Base-by-base conservation (phyloP, 2,888 invertebrate genomes). In the Trissolcus brochymenae region DNA sequence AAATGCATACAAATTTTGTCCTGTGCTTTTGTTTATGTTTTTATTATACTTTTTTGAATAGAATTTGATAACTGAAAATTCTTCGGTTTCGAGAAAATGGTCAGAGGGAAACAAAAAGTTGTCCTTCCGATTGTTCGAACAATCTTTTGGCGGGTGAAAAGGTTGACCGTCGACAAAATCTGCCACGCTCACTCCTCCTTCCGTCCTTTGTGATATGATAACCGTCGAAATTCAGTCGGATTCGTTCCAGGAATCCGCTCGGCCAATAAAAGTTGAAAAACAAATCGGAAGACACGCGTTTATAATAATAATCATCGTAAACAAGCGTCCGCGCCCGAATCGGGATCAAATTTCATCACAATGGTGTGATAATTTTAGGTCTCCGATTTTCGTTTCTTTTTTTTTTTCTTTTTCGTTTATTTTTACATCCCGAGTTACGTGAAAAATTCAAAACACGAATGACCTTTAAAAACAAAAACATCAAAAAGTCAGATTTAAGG, bases 121-220 rank as follows among this genome's bases (percentile, higher is more conserved):
- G 41, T 62, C 61, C 61, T 43, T 64, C 53, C 17, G 9, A n/a
- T 50, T 35, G 35, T 51, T 65, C 25, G 40, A 64, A 64, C 55
- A 55, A n/a, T n/a, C n/a, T 65, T 55, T 65, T 40, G 17, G 25
- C 43, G 16, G 29, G 43, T 29, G 55, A 35, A 65, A 65, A 55
- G 4, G 35, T 35, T 35, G 35, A 40, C 25, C 17, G 40, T n/a
- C 11, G 49, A 54, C 55, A 1, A 35, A 49, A 51, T 25, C 41
- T 64, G 35, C 35, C 60, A 49, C 21, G 41, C 25, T 54, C 25
- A 16, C 49, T 50, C 50, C 49, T 21, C 56, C 56, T 35, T 56
- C 35, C 35, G 35, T 35, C 64, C 55, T 66, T 66, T 66, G 66
- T 66, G 56, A 66, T 66, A 66, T 66, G 66, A 66, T 57, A 66